Evolutionary conservation across 2,888 invertebrate species (phyloP).

Genomic region (Caradrina kadenii): DNA sequence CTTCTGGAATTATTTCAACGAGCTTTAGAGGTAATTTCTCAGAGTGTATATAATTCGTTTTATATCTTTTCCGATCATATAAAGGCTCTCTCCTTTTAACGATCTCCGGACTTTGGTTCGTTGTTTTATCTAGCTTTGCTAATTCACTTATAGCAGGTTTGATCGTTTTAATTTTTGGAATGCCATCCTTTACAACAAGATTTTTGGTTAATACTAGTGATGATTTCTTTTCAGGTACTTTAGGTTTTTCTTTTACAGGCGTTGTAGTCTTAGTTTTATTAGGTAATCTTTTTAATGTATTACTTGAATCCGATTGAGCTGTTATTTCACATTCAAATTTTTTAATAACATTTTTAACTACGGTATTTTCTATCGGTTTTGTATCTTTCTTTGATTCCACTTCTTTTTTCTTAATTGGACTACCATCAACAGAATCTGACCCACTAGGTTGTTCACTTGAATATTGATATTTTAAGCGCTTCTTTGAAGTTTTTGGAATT

Average conservation of each 20-base stretch:
- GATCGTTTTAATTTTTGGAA: constrained; percentile 88
- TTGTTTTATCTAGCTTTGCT: constrained; percentile 65
- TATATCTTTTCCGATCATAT: constrained; percentile 85
- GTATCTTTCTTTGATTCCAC: constrained; percentile 65
- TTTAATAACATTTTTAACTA: constrained; percentile 86
- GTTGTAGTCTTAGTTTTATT: constrained; percentile 76
- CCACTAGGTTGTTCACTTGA: constrained; percentile 82
- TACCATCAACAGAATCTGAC: constrained; percentile 84
- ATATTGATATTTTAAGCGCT: constrained; percentile 80
- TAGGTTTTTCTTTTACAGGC: constrained; percentile 88
- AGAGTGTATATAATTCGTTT: constrained; percentile 86
- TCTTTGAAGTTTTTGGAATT: constrained; percentile 84
- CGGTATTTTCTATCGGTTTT: constrained; percentile 72
- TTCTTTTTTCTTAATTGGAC: constrained; percentile 70
- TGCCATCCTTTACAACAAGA: constrained; percentile 87
- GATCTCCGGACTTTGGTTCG: constrained; percentile 60
- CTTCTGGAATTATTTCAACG: constrained; percentile 88
- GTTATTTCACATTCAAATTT: constrained; percentile 88
- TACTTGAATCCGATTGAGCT: constrained; percentile 76
- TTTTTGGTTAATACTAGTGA: constrained; percentile 89
- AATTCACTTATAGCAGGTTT: constrained; percentile 75
- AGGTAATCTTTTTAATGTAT: constrained; percentile 82
- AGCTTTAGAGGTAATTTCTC: constrained; percentile 84
- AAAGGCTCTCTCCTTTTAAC: constrained; percentile 80
- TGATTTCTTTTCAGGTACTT: constrained; percentile 91